Conservation (phyloP, 2,113 vertebrate genomes). For the Asarcornis scutulata region DNA sequence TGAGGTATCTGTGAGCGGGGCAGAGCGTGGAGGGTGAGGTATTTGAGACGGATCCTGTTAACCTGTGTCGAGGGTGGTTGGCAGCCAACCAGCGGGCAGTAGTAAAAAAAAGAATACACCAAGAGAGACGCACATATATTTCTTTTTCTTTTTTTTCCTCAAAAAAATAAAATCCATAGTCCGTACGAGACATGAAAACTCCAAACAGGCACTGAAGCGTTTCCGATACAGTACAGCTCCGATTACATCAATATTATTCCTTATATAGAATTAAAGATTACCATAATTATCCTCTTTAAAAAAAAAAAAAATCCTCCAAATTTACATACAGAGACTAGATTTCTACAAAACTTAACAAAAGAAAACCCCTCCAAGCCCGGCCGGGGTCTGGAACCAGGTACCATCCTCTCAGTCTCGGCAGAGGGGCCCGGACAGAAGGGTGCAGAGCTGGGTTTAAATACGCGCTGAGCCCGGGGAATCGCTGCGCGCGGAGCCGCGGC, state of each 20-base stretch:
- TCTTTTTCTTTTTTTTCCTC: slow-evolving; percentile 54
- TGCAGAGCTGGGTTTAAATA: slow-evolving; percentile 23
- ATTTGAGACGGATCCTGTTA: slow-evolving; percentile 57
- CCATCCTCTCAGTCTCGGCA: not conserved
- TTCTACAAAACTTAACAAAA: slow-evolving; percentile 69
- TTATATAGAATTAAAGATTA: slow-evolving; percentile 58
- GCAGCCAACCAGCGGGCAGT: slow-evolving; percentile 64
- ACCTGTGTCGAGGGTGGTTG: not conserved
- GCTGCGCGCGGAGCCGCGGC: not conserved
- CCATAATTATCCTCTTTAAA: slow-evolving; percentile 48
- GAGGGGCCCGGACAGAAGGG: not conserved
- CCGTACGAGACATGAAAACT: slow-evolving; percentile 59
- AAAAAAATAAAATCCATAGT: slow-evolving; percentile 78
- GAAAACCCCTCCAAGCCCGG: slow-evolving; percentile 51
- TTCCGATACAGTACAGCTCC: slow-evolving; percentile 59
- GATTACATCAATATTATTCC: slow-evolving; percentile 59
- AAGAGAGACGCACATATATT: slow-evolving; percentile 68
- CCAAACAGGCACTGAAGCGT: slow-evolving; percentile 50
- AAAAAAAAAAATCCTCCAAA: slow-evolving; percentile 65
- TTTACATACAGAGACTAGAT: slow-evolving; percentile 73
- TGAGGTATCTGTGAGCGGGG: slow-evolving; percentile 46
- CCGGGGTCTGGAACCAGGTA: slow-evolving; percentile 53
- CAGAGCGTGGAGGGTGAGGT: slow-evolving; percentile 44
- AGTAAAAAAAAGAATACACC: slow-evolving; percentile 33
- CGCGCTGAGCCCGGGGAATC: not conserved